A percentile compares a stretch with the other conserved stretches of the same genome.
phyloP scores from a whole-genome alignment of 2,113 vertebrate genomes.

The Talpa occidentalis region DNA sequence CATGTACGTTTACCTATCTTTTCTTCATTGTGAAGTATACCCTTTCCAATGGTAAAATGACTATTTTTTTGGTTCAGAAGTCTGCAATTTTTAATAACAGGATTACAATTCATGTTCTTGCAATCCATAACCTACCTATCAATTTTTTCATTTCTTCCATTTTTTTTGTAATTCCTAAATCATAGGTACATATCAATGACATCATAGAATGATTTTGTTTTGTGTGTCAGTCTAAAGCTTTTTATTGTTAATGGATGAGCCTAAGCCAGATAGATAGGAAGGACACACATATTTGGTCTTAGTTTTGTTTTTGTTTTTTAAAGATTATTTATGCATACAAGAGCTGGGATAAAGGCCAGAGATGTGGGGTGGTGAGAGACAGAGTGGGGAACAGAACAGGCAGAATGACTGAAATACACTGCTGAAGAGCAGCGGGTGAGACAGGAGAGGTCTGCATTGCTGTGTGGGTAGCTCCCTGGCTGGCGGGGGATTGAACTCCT shows the following conservation, averaged over 20 bases:
- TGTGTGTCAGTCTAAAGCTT: conserved; percentile 6
- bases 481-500: no score
- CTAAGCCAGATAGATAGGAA: background rate
- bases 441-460: no score
- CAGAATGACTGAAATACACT: no score
- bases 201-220: conserved; percentile 26
- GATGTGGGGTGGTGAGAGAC: no score
- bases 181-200: background rate
- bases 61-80: background rate
- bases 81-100: conserved; percentile 2
- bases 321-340: no score
- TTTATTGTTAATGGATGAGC: background rate
- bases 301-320: no score
- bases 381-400: no score
- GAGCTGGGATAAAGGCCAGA: no score
- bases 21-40: conserved; percentile 18
- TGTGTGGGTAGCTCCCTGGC: no score
- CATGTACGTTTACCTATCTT: background rate
- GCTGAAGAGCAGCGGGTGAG: no score
- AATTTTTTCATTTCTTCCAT: background rate
- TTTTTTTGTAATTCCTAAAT: background rate
- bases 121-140: background rate
- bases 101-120: background rate
- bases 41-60: conserved; percentile 34
- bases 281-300: background rate